phyloP scores from a whole-genome alignment of 2,113 vertebrate species.

The Oryzias curvinotus region DNA sequence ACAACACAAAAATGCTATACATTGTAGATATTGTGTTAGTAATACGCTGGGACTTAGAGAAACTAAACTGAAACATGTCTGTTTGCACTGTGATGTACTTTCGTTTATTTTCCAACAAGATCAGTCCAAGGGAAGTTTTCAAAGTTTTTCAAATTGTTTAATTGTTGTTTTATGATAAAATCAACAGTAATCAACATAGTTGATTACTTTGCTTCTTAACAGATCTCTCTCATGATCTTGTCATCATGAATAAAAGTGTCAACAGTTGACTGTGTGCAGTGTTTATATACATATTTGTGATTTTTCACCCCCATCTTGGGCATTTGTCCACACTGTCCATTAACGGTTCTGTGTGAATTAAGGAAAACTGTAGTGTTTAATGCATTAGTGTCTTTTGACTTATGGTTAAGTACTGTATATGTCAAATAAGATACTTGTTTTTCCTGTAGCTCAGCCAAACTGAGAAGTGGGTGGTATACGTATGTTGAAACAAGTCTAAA shows the following conservation, averaged over 20 bases:
- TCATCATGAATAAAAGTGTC: slow-evolving; percentile 13
- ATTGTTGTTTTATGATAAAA: slow-evolving; percentile 33
- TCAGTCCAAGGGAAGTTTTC: slow-evolving; percentile 56
- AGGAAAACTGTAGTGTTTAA: slow-evolving; percentile 26
- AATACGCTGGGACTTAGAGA: too few relatives aligned
- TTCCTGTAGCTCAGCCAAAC: slow-evolving; percentile 11
- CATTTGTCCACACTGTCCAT: neutral
- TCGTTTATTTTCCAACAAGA: neutral
- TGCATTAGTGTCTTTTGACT: slow-evolving; percentile 15
- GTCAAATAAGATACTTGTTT: slow-evolving; percentile 34
- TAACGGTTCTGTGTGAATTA: neutral
- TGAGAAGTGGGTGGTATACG: slow-evolving; percentile 9
- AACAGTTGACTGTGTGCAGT: slow-evolving; percentile 41
- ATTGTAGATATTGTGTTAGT: too few relatives aligned
- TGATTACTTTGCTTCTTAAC: slow-evolving; percentile 44
- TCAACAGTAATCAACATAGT: slow-evolving; percentile 41
- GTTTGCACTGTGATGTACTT: too few relatives aligned
- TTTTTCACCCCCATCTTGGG: slow-evolving; percentile 2
- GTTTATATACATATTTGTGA: slow-evolving; percentile 30
- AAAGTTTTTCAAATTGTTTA: slow-evolving; percentile 47
- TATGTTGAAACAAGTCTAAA: slow-evolving; percentile 7
- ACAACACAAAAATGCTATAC: too few relatives aligned
- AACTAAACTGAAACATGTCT: too few relatives aligned
- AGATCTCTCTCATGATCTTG: slow-evolving; percentile 43
- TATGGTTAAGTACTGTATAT: slow-evolving; percentile 47